A percentile compares a stretch with the other conserved stretches of the same genome.
Evolutionary conservation across 1,140 invertebrate species (phyloP).

Genomic region (Patella vulgata): DNA sequence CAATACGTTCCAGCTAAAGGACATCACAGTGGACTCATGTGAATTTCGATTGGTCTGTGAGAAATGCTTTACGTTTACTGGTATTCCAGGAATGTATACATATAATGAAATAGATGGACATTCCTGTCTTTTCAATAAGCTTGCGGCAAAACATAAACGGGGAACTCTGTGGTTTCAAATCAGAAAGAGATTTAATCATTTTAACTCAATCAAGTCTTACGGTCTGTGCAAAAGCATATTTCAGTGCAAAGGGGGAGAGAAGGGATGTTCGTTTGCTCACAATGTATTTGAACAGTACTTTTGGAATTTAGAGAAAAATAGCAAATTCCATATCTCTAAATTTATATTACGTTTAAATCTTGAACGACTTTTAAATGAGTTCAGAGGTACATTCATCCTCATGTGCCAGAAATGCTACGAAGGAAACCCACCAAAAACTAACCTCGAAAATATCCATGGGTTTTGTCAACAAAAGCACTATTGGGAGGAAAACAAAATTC

Average conservation of each 20-base stretch:
- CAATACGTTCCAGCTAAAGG: too few species aligned
- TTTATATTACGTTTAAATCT: slow-evolving; percentile 49
- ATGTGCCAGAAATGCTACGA: slow-evolving; percentile 49
- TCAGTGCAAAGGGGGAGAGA: slow-evolving; percentile 45
- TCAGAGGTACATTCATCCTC: slow-evolving; percentile 52
- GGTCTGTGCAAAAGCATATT: slow-evolving; percentile 42
- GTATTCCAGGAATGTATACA: slow-evolving; percentile 34
- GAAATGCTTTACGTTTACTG: slow-evolving; percentile 40
- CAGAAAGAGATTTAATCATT: slow-evolving; percentile 54
- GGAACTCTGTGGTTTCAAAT: slow-evolving; percentile 41
- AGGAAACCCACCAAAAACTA: too few species aligned
- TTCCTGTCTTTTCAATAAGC: slow-evolving; percentile 53
- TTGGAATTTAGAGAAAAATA: slow-evolving; percentile 60
- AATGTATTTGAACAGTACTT: slow-evolving; percentile 50
- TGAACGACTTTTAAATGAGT: slow-evolving; percentile 41
- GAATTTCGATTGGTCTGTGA: slow-evolving; percentile 49
- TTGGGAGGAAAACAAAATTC: too few species aligned
- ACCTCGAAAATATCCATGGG: too few species aligned
- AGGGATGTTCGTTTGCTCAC: slow-evolving; percentile 59
- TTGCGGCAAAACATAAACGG: slow-evolving; percentile 37
- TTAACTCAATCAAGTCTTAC: slow-evolving; percentile 50
- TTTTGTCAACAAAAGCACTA: too few species aligned
- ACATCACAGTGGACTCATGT: too few species aligned
- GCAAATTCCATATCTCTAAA: slow-evolving; percentile 51
- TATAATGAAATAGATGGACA: slow-evolving; percentile 29